Evolutionary conservation across 2,113 vertebrate species (phyloP), one percentile per base, ranked within the genome.

Genomic region (Ceyx cyanopectus): DNA sequence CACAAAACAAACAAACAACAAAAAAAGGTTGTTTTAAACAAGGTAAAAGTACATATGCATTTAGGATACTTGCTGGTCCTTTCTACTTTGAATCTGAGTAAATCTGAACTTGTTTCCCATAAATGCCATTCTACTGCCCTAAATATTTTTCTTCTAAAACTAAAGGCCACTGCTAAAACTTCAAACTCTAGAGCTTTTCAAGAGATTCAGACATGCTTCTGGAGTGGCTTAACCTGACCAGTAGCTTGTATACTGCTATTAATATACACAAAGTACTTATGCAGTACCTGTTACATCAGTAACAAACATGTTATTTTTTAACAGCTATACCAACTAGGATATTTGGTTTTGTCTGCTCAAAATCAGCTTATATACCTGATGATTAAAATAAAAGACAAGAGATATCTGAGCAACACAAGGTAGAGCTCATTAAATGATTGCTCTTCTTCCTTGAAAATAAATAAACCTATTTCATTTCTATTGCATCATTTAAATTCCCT

Each of bases 401-500:
- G 22, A 58, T 18, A 67, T 48, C 16, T 24, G 12, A 93, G 58
- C 23, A 90, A 82, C 6, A 12, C 5, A 70, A 81, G 6, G 18
- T 0, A 81, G n/a, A 84, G 32, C 43, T 85, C 58, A 78, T 14
- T 73, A 85, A 57, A 32, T 9, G 23, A 80, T 84, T 67, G 43
- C 7, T 66, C 60, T 50, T 90, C 26, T 50, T 85, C 50, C 41
- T 26, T 78, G 14, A 37, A 85, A 83, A 63, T 29, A 80, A 95
- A 90, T 57, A 85, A 94, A 61, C 16, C 74, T 72, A 60, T 97
- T 98, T 97, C 93, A 87, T 58, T 73, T 69, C 84, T 87, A 79
- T 97, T 98, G 97, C 97, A 98, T 97, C 96, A 97, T 93, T 81
- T 92, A 87, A 73, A 69, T 46, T 85, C 50, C 92, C 76, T 95